Percentiles rank a stretch among this genome's conserved stretches.
phyloP scores from a whole-genome alignment of 2,888 invertebrate genomes.

The Hirtodrosophila cameraria region DNA sequence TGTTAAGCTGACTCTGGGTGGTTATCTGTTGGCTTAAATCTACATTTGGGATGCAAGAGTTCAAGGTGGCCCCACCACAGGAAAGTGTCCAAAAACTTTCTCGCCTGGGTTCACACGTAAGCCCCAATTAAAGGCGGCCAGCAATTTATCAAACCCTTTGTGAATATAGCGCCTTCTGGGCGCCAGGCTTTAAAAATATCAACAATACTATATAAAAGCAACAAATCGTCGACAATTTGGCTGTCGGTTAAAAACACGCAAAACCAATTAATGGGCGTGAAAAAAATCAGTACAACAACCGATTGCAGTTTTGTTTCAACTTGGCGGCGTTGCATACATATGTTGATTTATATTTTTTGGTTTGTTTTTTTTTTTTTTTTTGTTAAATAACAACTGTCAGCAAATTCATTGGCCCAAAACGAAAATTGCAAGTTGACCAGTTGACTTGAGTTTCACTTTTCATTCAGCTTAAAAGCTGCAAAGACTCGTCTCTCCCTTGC shows the following conservation, averaged over 20 bases:
- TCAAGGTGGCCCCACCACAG: constrained; percentile 43
- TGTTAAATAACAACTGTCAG: constrained; percentile 70
- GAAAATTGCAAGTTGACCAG: constrained; percentile 60
- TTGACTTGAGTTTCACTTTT: constrained; percentile 74
- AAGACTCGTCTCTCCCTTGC: not conserved
- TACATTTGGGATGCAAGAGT: constrained; percentile 22
- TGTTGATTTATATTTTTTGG: constrained; percentile 77
- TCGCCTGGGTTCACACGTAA: constrained; percentile 39
- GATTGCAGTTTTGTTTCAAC: constrained; percentile 62
- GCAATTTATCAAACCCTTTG: constrained; percentile 56
- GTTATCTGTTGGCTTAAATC: constrained; percentile 37
- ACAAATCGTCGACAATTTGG: constrained; percentile 77
- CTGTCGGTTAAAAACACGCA: constrained; percentile 74
- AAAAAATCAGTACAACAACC: constrained; percentile 63
- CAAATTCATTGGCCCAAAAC: constrained; percentile 71
- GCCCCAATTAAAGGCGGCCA: constrained; percentile 58
- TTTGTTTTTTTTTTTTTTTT: constrained; percentile 60
- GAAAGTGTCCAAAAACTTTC: constrained; percentile 49
- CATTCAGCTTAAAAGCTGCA: constrained; percentile 50
- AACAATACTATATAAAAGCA: constrained; percentile 51
- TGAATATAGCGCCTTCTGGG: constrained; percentile 18
- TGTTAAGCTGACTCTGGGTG: constrained; percentile 53
- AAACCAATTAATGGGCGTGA: constrained; percentile 79
- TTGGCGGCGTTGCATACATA: constrained; percentile 43
- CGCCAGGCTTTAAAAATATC: constrained; percentile 41